A percentile compares a stretch with the other conserved stretches of the same genome.
phyloP scores from a whole-genome alignment of 2,797 vertebrate species.

The Microcaecilia unicolor region DNA sequence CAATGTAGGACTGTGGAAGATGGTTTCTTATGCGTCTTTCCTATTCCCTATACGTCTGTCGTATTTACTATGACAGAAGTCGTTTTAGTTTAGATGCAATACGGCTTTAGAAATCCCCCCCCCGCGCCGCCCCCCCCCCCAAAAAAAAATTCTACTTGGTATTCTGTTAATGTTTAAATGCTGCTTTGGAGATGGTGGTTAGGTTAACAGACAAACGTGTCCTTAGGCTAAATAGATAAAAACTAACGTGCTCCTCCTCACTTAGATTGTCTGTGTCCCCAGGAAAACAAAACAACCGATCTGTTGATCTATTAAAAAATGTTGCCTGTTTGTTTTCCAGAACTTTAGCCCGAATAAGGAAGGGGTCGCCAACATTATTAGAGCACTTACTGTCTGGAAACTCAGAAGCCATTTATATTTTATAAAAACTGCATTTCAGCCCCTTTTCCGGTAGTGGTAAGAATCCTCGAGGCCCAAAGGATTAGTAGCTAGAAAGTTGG shows the following conservation, averaged over 20 bases:
- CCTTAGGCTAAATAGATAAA: too few relatives aligned
- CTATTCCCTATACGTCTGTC: slow-evolving; percentile 8
- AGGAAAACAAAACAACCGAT: too few relatives aligned
- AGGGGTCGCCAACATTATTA: too few relatives aligned
- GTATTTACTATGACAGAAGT: slow-evolving; percentile 16
- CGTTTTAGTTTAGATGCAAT: slow-evolving; percentile 9
- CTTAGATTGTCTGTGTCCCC: too few relatives aligned
- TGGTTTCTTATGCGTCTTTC: slow-evolving; percentile 17
- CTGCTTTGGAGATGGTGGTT: neutral
- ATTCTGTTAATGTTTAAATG: neutral
- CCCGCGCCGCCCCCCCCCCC: too few relatives aligned
- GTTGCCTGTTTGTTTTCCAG: neutral
- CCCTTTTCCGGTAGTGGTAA: neutral
- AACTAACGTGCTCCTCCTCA: too few relatives aligned
- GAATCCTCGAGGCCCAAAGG: neutral
- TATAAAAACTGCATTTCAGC: neutral
- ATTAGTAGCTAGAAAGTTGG: slow-evolving; percentile 26
- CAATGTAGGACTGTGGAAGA: slow-evolving; percentile 11
- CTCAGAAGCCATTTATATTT: neutral
- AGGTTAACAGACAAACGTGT: too few relatives aligned
- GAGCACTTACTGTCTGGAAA: neutral
- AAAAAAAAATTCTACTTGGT: slow-evolving; percentile 4
- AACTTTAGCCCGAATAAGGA: too few relatives aligned
- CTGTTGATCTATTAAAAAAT: too few relatives aligned
- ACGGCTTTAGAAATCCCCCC: neutral